phyloP scores from a whole-genome alignment of 1,140 invertebrate genomes.

The Drosophila repletoides region DNA sequence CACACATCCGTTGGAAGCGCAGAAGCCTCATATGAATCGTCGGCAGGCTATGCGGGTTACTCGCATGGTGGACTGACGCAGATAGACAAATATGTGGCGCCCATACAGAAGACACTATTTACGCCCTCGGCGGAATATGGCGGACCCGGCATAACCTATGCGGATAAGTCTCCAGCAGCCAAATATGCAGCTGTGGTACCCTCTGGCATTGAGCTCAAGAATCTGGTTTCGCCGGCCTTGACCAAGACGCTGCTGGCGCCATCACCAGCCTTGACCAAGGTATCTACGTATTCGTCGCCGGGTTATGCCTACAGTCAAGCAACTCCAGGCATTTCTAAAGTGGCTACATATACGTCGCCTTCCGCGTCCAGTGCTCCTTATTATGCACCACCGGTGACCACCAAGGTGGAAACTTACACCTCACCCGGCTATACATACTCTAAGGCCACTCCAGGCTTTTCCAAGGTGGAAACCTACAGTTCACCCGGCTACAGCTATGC shows the following conservation, averaged over 20 bases:
- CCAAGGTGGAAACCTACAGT: slow-evolving; percentile 69
- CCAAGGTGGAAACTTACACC: slow-evolving; percentile 62
- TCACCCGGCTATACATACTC: slow-evolving; percentile 61
- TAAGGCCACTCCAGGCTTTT: slow-evolving; percentile 65
- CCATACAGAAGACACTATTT: slow-evolving; percentile 55
- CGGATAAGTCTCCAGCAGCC: slow-evolving; percentile 75
- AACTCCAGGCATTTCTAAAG: slow-evolving; percentile 55
- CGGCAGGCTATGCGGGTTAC: slow-evolving; percentile 44
- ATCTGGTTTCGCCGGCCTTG: slow-evolving; percentile 58
- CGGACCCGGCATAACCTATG: slow-evolving; percentile 63
- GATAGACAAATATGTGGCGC: slow-evolving; percentile 63
- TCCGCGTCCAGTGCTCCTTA: slow-evolving; percentile 36
- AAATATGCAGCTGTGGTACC: slow-evolving; percentile 74
- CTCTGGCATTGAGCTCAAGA: slow-evolving; percentile 72
- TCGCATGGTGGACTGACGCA: slow-evolving; percentile 56
- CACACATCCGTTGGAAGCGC: slow-evolving; percentile 61
- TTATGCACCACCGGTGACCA: slow-evolving; percentile 54
- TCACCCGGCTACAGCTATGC: slow-evolving; percentile 56
- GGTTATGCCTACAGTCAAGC: slow-evolving; percentile 57
- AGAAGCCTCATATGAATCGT: slow-evolving; percentile 57
- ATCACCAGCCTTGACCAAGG: slow-evolving; percentile 35
- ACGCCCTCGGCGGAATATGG: slow-evolving; percentile 62
- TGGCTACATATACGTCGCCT: slow-evolving; percentile 56
- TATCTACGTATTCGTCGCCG: slow-evolving; percentile 59
- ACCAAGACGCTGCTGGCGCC: slow-evolving; percentile 46